Conservation (phyloP, 2,888 invertebrate genomes). For the Tridacna gigas region DNA sequence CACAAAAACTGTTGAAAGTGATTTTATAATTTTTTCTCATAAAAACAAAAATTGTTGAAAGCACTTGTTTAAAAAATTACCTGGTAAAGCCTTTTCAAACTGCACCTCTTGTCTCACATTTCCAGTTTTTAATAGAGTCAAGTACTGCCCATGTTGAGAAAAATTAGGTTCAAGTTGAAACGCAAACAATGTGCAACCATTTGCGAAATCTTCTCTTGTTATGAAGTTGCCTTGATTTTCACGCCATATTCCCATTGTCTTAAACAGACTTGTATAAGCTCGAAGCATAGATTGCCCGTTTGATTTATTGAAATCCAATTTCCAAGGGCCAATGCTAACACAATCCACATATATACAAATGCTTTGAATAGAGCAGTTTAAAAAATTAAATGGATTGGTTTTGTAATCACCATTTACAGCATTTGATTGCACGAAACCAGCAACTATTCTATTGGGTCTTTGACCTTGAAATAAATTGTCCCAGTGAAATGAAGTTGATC, state of each 20-base stretch:
- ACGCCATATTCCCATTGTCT: constrained; percentile 9
- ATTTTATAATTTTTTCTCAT: neutral
- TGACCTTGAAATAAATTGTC: constrained; percentile 47
- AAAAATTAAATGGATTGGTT: constrained; percentile 32
- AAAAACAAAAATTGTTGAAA: neutral
- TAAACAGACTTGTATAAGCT: constrained; percentile 28
- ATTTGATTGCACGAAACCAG: constrained; percentile 43
- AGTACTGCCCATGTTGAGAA: constrained; percentile 31
- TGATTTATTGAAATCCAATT: constrained; percentile 19
- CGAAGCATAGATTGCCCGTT: constrained; percentile 26
- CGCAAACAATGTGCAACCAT: constrained; percentile 23
- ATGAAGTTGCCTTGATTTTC: constrained; percentile 30
- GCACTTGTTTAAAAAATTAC: neutral
- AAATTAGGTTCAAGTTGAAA: constrained; percentile 37
- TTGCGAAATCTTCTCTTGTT: constrained; percentile 30
- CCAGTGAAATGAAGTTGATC: constrained; percentile 29
- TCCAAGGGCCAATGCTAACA: constrained; percentile 13
- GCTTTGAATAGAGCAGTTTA: constrained; percentile 26
- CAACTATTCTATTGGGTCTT: constrained; percentile 46
- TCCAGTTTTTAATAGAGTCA: constrained; percentile 41
- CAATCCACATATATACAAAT: too few relatives aligned
- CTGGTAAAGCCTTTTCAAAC: constrained; percentile 32
- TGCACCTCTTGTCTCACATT: constrained; percentile 43
- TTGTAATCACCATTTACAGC: constrained; percentile 31
- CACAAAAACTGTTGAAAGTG: neutral